Evolutionary conservation across 2,797 vertebrate genomes (phyloP).

Genomic region (Rhabdomys pumilio): DNA sequence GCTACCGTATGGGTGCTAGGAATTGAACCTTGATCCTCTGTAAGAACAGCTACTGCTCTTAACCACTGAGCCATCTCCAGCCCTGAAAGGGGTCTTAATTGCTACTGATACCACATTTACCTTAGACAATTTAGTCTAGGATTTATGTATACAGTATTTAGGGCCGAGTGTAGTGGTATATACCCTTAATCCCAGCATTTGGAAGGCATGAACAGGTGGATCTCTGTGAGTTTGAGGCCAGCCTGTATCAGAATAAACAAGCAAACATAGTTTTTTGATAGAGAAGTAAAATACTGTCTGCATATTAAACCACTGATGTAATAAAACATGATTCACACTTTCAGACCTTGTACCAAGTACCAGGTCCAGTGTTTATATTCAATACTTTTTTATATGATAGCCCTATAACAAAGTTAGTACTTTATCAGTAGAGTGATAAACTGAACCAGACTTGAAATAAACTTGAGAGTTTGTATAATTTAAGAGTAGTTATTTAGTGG

Average conservation of each 20-base stretch:
- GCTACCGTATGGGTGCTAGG: neutral
- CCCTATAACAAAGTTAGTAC: neutral
- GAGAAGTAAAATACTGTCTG: neutral
- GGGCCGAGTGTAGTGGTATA: neutral
- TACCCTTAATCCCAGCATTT: neutral
- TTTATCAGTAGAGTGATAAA: slow-evolving; percentile 37
- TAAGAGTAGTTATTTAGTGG: neutral
- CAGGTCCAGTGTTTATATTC: neutral
- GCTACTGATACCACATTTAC: neutral
- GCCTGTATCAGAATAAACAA: neutral
- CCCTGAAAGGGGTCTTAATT: neutral
- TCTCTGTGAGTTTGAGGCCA: neutral
- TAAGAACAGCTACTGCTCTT: neutral
- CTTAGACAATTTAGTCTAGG: slow-evolving; percentile 42
- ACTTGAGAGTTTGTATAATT: slow-evolving; percentile 7
- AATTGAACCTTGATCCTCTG: neutral
- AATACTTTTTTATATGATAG: slow-evolving; percentile 20
- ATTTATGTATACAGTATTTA: slow-evolving; percentile 34
- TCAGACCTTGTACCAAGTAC: neutral
- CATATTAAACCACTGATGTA: neutral
- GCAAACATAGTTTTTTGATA: neutral
- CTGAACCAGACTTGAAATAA: neutral
- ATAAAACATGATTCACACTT: slow-evolving; percentile 6
- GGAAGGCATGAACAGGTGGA: neutral
- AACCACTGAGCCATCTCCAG: neutral